Evolutionary conservation across 2,888 invertebrate species (phyloP).

Genomic region (Acronicta leporina): DNA sequence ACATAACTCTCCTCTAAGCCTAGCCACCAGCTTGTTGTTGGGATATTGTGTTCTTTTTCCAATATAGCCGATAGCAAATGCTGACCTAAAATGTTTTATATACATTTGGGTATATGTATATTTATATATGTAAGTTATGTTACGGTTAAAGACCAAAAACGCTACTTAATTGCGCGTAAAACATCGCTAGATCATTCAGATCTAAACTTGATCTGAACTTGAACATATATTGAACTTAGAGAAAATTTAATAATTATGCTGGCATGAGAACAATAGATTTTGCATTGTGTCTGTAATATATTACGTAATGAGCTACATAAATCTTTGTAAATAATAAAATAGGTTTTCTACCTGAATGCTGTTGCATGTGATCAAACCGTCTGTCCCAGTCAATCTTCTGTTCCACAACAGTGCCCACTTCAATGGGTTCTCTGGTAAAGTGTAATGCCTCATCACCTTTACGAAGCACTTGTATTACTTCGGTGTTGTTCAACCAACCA

Average conservation of each 20-base stretch:
- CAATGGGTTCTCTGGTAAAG: slow-evolving; percentile 90
- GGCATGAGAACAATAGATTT: no score
- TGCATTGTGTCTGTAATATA: no score
- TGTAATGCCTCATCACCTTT: slow-evolving; percentile 93
- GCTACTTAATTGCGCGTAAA: no score
- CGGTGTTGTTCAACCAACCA: slow-evolving; percentile 91
- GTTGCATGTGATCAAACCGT: slow-evolving; percentile 97
- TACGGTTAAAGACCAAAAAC: no score
- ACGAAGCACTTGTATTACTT: slow-evolving; percentile 92
- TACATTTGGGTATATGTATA: no score
- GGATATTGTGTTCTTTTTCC: slow-evolving; percentile 90
- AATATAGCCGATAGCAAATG: slow-evolving; percentile 95
- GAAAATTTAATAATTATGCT: no score
- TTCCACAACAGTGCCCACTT: slow-evolving; percentile 90
- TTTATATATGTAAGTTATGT: no score
- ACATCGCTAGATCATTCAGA: no score
- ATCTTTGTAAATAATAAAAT: not conserved
- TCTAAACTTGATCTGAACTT: no score
- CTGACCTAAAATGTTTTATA: slow-evolving; percentile 89
- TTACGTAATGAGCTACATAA: no score
- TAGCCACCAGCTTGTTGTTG: slow-evolving; percentile 95
- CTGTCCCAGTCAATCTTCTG: slow-evolving; percentile 93
- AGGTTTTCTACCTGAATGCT: slow-evolving; percentile 93
- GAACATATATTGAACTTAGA: no score
- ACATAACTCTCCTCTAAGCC: slow-evolving; percentile 93